Conservation (phyloP, 2,888 invertebrate species). For the Hirtodrosophila duncani region DNA sequence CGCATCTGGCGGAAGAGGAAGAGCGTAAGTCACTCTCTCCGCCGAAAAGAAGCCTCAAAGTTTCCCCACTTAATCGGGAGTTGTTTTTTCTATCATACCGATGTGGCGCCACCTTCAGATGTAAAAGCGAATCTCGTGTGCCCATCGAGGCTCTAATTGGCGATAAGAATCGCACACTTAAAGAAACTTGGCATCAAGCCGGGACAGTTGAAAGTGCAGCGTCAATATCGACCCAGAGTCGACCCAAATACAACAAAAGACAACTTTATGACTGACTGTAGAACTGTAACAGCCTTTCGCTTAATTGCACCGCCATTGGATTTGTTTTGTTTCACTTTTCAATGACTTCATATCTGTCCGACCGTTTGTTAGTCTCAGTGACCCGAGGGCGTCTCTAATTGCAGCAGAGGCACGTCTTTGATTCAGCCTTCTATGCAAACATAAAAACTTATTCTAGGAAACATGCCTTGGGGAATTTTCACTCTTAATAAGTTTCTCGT, state of each 20-base stretch:
- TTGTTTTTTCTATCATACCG: too few species aligned
- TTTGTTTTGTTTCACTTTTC: conserved; percentile 61
- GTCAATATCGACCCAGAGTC: conserved; percentile 27
- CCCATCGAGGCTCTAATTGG: conserved; percentile 40
- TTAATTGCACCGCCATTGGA: conserved; percentile 40
- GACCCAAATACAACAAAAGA: conserved; percentile 40
- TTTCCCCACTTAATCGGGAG: conserved; percentile 16
- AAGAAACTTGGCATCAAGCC: conserved; percentile 30
- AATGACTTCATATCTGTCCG: conserved; percentile 4
- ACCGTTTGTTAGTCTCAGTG: not conserved
- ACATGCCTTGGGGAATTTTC: too few species aligned
- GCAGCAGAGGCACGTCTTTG: conserved; percentile 35
- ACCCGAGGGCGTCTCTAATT: conserved; percentile 45
- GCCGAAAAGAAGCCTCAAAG: conserved; percentile 3
- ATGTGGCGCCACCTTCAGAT: too few species aligned
- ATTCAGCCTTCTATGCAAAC: conserved; percentile 52
- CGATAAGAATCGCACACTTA: conserved; percentile 50
- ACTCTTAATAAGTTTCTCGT: conserved; percentile 68
- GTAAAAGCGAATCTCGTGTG: conserved; percentile 22
- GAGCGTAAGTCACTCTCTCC: too few species aligned
- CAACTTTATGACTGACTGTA: conserved; percentile 32
- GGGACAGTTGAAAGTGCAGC: conserved; percentile 45
- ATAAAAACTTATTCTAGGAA: conserved; percentile 51
- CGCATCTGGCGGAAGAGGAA: too few species aligned
- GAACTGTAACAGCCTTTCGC: conserved; percentile 39